Base-by-base conservation (phyloP, 1,140 invertebrate species). In the Drosophila oshimai region DNA sequence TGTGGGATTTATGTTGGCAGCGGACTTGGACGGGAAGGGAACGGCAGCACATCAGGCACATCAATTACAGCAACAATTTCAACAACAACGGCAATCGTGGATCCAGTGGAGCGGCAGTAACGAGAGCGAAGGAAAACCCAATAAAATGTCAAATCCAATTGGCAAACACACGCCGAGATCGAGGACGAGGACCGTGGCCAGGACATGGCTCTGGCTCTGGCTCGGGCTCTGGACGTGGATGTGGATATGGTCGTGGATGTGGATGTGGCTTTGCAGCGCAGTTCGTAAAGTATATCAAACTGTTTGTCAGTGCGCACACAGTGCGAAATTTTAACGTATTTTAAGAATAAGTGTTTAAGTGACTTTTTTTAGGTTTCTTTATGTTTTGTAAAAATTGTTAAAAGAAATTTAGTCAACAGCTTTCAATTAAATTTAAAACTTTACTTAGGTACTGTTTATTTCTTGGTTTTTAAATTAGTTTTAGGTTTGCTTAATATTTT, bases 121-220 rank as follows among this genome's bases (percentile, higher is more conserved):
- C 80, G 72, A 87, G 80, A 74, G 60, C 37, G 46, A 69, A 79
- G 75, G 80, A 75, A 86, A 87, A 80, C 83, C 81, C 81, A 86
- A 86, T 86, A 86, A 86, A 86, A 86, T 86, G 81, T 86, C 81
- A 86, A 86, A 87, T 87, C 81, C 81, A 86, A 86, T 86, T 86
- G 81, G 81, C 80, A 86, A 86, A 86, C 81, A 86, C 50, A 60
- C 45, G 42, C 37, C 44, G 18, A 54, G 67, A 58, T 24, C 39
- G 58, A 51, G 61, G 31, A 67, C 61, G 44, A 37, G 55, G 46
- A 37, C 55, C 46, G 17, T 28, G 55, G 55, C 47, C 55, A 60
- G 34, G 51, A 29, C 46, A 33, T 37, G 54, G n/a, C 29, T 22
- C 20, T 54, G 29, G 26, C 46, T 15, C 29, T 12, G 53, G 7